Evolutionary conservation across 2,888 invertebrate genomes (phyloP), one percentile per base, ranked within the genome.

Genomic region (Stictocephala bisonia): DNA sequence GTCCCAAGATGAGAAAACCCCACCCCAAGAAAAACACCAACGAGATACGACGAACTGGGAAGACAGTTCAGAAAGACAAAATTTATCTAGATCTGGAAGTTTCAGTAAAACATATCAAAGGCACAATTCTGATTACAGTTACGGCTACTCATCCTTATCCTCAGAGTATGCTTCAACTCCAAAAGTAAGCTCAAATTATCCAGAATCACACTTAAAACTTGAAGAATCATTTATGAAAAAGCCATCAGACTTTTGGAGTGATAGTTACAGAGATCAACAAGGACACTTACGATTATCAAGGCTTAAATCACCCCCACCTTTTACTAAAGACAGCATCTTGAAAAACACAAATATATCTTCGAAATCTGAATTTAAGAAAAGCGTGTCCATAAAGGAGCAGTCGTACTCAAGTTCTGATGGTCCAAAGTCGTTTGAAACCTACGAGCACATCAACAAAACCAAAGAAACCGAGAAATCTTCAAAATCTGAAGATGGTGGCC

Each of bases 171-270:
- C 64, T 1, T n/a, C 26, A 18, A 44, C 64, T 7, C 40, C 40
- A 13, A 29, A 56, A 27, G n/a, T n/a, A n/a, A n/a, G n/a, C n/a
- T n/a, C n/a, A n/a, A n/a, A n/a, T n/a, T n/a, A n/a, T n/a, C n/a
- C n/a, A n/a, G n/a, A n/a, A n/a, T n/a, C 56, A 15, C 29, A 56
- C 15, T 26, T 26, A 11, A 20, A 35, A 3, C 44, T 44, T 4
- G 27, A 15, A 26, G 44, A 24, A 64, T 44, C 64, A 11, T 64
- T 44, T 26, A 64, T 53, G 29, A 70, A 56, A 26, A 70, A 70
- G 22, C 56, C 70, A 9, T 70, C 70, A 0, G 70, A 70, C 22
- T 70, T 56, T 70, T 70, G 70, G 69, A 48, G 26, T n/a, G 51
- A 69, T 9, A 9, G 31, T 24, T 69, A n/a, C 15, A 69, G 26